phyloP scores from a whole-genome alignment of 2,888 invertebrate genomes.

The Drosophila merina region DNA sequence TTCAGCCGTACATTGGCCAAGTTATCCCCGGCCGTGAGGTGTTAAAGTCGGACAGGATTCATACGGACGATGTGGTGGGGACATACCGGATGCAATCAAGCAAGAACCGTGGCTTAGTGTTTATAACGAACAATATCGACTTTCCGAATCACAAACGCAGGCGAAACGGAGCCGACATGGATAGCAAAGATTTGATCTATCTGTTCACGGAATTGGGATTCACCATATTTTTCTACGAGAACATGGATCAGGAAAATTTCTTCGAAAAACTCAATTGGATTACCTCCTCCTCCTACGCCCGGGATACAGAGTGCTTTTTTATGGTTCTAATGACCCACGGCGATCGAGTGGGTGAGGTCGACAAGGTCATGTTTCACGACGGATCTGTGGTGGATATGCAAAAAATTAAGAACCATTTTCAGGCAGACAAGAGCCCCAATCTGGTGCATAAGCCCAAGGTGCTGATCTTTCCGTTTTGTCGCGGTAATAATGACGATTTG shows the following conservation, averaged over 20 bases:
- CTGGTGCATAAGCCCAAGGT: constrained; percentile 88
- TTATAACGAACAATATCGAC: constrained; percentile 87
- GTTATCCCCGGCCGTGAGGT: constrained; percentile 49
- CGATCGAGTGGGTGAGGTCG: constrained; percentile 84
- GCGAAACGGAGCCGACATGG: constrained; percentile 87
- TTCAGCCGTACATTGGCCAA: constrained; percentile 53
- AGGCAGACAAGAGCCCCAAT: constrained; percentile 85
- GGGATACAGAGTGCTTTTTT: constrained; percentile 86
- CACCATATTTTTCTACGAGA: constrained; percentile 74
- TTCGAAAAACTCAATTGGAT: constrained; percentile 84
- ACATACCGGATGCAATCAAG: constrained; percentile 84
- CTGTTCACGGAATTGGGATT: constrained; percentile 87
- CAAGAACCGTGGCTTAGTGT: constrained; percentile 86
- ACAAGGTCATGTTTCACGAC: constrained; percentile 87
- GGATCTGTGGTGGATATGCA: constrained; percentile 85
- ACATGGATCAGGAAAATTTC: constrained; percentile 83
- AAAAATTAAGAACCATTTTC: constrained; percentile 87
- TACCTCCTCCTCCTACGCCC: constrained; percentile 83
- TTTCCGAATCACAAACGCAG: constrained; percentile 84
- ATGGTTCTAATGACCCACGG: constrained; percentile 89
- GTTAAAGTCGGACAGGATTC: constrained; percentile 64
- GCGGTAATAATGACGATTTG: constrained; percentile 81
- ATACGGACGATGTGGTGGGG: constrained; percentile 60
- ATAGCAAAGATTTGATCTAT: constrained; percentile 86
- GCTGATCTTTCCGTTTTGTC: constrained; percentile 90